Base-by-base conservation (phyloP, 2,797 vertebrate species). In the Tachyglossus aculeatus region DNA sequence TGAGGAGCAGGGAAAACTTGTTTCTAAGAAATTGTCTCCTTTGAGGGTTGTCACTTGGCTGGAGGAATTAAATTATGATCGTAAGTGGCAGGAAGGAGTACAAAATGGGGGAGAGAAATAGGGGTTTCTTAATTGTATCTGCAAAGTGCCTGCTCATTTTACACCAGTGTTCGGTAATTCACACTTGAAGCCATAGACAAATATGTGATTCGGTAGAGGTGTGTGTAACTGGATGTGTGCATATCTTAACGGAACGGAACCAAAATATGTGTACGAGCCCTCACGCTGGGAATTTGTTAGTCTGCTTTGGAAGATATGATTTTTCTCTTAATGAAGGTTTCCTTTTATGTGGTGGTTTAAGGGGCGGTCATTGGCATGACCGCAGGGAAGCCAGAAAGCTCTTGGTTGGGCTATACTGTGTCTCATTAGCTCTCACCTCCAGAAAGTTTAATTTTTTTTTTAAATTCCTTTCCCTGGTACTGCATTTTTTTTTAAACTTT, bases 281-380 rank as follows among this genome's bases (percentile, higher is more conserved):
- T 6, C n/a, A 34, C 67, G 78, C 70, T 38, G 29, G 45, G 58
- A 33, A 39, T 62, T 81, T 81, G 75, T 43, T 52, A 51, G 53
- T 67, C 65, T 45, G 24, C 57, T 5, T 43, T 40, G 85, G 63
- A 84, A 84, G 44, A 11, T 45, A 80, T 82, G 69, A 60, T 63
- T 44, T 4, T 67, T 64, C 66, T 43, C 61, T 74, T 65, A 56
- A 39, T 68, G n/a, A 61, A 40, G 53, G 54, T 78, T 72, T 69
- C 67, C 34, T 74, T 78, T 67, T 69, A 10, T 27, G 25, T 77
- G 78, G 80, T 67, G 77, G 77, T n/a, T n/a, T n/a, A n/a, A n/a
- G n/a, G n/a, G n/a, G n/a, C n/a, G n/a, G n/a, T n/a, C n/a, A n/a
- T n/a, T n/a, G n/a, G n/a, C n/a, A n/a, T n/a, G n/a, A n/a, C n/a